Base-by-base conservation (phyloP, 1,140 invertebrate species). In the Aphaenogaster rudis region DNA sequence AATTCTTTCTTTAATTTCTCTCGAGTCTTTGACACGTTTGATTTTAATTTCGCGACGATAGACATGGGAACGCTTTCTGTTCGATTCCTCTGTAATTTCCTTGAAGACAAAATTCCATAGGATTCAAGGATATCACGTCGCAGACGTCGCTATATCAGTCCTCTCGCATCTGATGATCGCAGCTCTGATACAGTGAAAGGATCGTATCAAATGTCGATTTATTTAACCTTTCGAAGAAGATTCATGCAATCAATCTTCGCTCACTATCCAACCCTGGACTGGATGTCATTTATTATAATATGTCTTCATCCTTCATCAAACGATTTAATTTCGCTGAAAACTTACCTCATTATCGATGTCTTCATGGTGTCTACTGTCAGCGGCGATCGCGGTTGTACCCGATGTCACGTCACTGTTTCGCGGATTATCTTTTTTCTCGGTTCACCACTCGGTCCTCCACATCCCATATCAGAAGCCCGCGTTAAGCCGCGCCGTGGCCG, bases 351-450 rank as follows among this genome's bases (percentile, higher is more conserved):
- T 17, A 50, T 84, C 66, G n/a, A 39, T 17, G 9, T 48, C n/a
- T 63, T 57, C 54, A 48, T 48, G 15, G 2, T 28, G 45, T n/a
- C 7, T 33, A 11, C n/a, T 67, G 6, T 21, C 28, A 39, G 9
- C 2, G 48, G 69, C n/a, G 6, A 52, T 66, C n/a, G 9, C 39
- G 11, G 3, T 0, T 13, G 2, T 39, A 33, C 2, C 17, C 11
- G 15, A 11, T 39, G 57, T 90, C 88, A 88, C 88, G 86, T 79
- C 88, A 87, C 88, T 69, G 61, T 66, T 28, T 69, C 45, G 45
- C 33, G 8, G 52, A 54, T 84, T 72, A 39, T 54, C 8, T 72
- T 48, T 59, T 39, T 17, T 61, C 13, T 74, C 54, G 13, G 1
- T 61, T 69, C 52, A 72, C 28, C 36, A 42, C 36, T 13, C 9